Percentiles rank a stretch among this genome's conserved stretches.
These are phyloP conservation scores for Mesocricetus auratus DNA, from an alignment of 2,113 vertebrate species.

Conservation along the genomic window DNA sequence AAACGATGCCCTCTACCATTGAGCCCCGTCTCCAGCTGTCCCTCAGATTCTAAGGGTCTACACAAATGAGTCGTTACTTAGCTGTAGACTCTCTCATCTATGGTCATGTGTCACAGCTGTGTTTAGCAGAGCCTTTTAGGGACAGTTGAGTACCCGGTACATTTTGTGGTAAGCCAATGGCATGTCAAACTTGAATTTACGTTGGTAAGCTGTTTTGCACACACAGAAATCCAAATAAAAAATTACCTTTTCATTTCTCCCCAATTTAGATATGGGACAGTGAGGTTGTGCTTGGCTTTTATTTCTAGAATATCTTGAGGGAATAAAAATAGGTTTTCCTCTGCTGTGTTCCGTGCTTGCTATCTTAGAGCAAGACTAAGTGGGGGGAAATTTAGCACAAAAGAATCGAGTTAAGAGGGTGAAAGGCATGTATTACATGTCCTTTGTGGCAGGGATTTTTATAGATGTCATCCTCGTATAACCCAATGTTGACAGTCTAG, in stretches of 20 bases:
- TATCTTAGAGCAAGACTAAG: constrained; percentile 22
- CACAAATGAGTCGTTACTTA: constrained; percentile 17
- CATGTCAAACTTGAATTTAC: constrained; percentile 62
- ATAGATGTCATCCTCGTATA: neutral
- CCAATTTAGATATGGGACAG: constrained; percentile 39
- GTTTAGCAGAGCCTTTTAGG: constrained; percentile 61
- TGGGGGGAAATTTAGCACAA: neutral
- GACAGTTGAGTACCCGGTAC: constrained; percentile 38
- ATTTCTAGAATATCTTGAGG: constrained; percentile 56
- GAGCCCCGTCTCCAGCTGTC: neutral
- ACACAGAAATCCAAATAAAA: constrained; percentile 38
- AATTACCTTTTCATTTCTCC: constrained; percentile 51
- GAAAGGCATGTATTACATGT: constrained; percentile 4
- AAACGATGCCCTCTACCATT: no score
- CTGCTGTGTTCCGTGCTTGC: neutral
- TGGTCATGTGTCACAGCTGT: constrained; percentile 29
- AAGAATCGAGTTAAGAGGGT: constrained; percentile 57
- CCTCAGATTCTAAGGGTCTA: neutral
- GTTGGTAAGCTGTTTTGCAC: constrained; percentile 70
- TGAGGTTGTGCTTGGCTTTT: constrained; percentile 57
- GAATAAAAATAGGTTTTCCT: constrained; percentile 44
- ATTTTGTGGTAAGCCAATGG: constrained; percentile 58
- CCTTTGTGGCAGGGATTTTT: neutral
- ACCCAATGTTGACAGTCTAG: neutral
- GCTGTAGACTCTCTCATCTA: neutral